Percentiles rank a stretch among this genome's conserved stretches.
Conservation (phyloP, 2,797 vertebrate genomes). For the Rhincodon typus region DNA sequence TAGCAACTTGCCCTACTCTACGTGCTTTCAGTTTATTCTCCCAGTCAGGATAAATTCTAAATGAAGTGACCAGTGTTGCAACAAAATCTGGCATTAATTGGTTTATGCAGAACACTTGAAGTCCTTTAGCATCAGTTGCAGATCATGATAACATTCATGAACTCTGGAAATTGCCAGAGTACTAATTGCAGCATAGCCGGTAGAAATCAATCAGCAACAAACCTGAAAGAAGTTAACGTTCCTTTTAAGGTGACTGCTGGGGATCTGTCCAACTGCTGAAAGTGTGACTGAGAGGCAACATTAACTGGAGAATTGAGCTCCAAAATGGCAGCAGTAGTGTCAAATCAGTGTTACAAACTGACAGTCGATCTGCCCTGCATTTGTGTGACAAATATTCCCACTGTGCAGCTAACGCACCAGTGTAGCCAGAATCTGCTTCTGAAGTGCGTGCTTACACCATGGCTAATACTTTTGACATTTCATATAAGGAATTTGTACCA, state of each 20-base stretch:
- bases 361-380: too few species aligned
- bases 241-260: neutral
- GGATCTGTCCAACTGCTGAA: neutral
- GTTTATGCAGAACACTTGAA: neutral
- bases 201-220: slow-evolving; percentile 14
- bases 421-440: neutral
- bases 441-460: neutral
- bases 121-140: neutral
- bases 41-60: neutral
- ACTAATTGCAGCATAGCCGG: neutral
- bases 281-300: neutral
- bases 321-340: neutral
- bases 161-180: neutral
- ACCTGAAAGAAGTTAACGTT: neutral
- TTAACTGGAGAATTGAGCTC: too few species aligned
- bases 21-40: neutral
- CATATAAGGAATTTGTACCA: neutral
- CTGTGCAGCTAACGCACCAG: too few species aligned
- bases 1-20: neutral
- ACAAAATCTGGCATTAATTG: neutral
- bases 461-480: neutral
- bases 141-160: neutral
- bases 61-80: neutral
- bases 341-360: neutral
- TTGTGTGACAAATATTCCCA: too few species aligned